These are phyloP conservation scores for Patella depressa DNA, from an alignment of 2,888 invertebrate genomes.

Conservation along the genomic window DNA sequence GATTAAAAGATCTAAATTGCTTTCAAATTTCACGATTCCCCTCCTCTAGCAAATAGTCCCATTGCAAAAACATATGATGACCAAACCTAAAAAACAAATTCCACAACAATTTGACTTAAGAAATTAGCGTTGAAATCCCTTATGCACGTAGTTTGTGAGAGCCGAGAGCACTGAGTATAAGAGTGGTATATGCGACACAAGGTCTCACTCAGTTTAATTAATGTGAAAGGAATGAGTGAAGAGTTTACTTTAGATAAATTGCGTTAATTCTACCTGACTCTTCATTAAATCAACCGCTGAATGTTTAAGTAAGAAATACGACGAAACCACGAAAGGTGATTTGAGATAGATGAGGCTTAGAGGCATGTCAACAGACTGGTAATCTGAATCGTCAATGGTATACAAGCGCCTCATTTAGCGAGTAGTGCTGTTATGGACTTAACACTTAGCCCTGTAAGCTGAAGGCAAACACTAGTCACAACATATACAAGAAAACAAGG, in stretches of 20 bases:
- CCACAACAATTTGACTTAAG: neutral
- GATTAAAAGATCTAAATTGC: constrained; percentile 3
- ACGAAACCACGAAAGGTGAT: neutral
- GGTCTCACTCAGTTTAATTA: neutral
- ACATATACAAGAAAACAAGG: neutral
- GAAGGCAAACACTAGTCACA: neutral
- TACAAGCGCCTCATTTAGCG: constrained; percentile 2
- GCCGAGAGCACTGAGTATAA: too few relatives aligned
- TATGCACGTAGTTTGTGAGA: neutral
- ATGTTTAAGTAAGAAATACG: neutral
- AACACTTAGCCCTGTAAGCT: neutral
- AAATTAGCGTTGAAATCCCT: neutral
- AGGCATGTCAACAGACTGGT: neutral
- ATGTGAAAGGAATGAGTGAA: neutral
- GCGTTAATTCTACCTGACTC: neutral
- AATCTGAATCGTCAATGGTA: neutral
- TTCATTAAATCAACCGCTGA: neutral
- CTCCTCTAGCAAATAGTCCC: constrained; percentile 5
- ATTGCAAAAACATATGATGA: neutral
- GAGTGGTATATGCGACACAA: neutral
- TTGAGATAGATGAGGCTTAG: constrained; percentile 4
- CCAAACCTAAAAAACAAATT: constrained; percentile 8
- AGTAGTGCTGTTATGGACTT: constrained; percentile 4
- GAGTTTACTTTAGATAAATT: constrained; percentile 7
- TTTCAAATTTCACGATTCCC: neutral